phyloP scores from a whole-genome alignment of 2,888 invertebrate genomes.

The Netelia fuscicornis region DNA sequence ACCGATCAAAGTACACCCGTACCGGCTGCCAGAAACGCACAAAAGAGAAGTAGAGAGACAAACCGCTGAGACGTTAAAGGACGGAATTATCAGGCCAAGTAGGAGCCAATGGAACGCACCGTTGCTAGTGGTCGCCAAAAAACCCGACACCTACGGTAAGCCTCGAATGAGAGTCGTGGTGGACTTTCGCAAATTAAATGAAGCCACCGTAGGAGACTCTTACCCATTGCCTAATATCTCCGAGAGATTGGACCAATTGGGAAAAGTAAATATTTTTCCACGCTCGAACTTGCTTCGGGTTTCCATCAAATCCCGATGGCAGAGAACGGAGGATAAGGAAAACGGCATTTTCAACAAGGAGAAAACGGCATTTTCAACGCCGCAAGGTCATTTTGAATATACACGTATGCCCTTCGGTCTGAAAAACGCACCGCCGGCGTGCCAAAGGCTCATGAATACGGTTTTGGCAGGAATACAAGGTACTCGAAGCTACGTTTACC shows the following conservation, averaged over 20 bases:
- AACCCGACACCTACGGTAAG: constrained; percentile 7
- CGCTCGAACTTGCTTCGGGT: constrained; percentile 17
- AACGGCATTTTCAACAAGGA: constrained; percentile 36
- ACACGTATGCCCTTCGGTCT: constrained; percentile 43
- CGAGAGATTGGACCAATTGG: constrained; percentile 36
- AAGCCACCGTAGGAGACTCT: constrained; percentile 26
- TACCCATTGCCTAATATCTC: constrained; percentile 45
- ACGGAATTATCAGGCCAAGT: background rate
- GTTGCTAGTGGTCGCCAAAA: constrained; percentile 38
- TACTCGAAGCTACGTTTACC: constrained; percentile 44
- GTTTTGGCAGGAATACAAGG: constrained; percentile 45
- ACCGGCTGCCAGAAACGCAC: constrained; percentile 61
- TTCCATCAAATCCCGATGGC: constrained; percentile 31
- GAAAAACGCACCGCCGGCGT: constrained; percentile 33
- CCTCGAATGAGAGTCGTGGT: constrained; percentile 30
- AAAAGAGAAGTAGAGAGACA: constrained; percentile 28
- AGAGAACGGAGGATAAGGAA: constrained; percentile 15
- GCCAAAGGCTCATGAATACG: constrained; percentile 51
- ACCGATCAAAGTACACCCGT: constrained; percentile 65
- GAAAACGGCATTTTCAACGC: constrained; percentile 31
- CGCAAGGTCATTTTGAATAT: constrained; percentile 35
- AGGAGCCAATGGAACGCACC: constrained; percentile 41
- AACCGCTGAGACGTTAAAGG: background rate
- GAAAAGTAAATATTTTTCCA: constrained; percentile 35
- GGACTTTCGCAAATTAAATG: constrained; percentile 32